These are phyloP conservation scores for Helicoverpa armigera DNA, from an alignment of 1,140 invertebrate genomes.

Conservation along the genomic window DNA sequence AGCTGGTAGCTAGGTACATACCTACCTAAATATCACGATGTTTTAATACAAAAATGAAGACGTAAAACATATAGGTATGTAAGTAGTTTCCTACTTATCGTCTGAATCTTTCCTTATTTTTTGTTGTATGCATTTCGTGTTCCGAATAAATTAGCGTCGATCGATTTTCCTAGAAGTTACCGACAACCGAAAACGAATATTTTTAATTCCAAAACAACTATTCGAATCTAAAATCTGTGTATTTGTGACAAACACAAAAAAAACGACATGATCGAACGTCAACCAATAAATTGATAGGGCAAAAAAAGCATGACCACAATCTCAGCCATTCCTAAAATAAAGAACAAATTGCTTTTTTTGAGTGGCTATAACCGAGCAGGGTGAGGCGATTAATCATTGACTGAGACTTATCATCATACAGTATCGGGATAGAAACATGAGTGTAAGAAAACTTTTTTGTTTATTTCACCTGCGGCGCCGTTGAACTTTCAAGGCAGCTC, in stretches of 20 bases:
- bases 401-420: slow-evolving; percentile 52
- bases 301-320: slow-evolving; percentile 39
- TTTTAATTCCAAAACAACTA: background rate
- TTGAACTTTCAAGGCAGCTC: slow-evolving; percentile 18
- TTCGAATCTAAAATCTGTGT: slow-evolving; percentile 26
- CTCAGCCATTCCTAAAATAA: slow-evolving; percentile 52
- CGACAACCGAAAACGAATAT: background rate
- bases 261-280: slow-evolving; percentile 22
- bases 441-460: slow-evolving; percentile 32
- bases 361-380: slow-evolving; percentile 41
- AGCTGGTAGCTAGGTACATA: too few relatives aligned
- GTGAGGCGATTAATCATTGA: slow-evolving; percentile 58
- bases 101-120: too few relatives aligned
- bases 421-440: slow-evolving; percentile 54
- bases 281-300: slow-evolving; percentile 47
- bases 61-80: too few relatives aligned
- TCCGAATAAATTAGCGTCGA: slow-evolving; percentile 8
- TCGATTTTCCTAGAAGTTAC: slow-evolving; percentile 3
- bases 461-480: slow-evolving; percentile 21
- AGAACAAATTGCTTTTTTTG: slow-evolving; percentile 59
- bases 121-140: background rate
- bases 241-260: slow-evolving; percentile 32
- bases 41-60: too few relatives aligned
- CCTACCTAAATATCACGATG: too few relatives aligned
- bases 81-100: background rate